Conservation (phyloP, 2,888 invertebrate species). For the Tetrapedia diversipes region DNA sequence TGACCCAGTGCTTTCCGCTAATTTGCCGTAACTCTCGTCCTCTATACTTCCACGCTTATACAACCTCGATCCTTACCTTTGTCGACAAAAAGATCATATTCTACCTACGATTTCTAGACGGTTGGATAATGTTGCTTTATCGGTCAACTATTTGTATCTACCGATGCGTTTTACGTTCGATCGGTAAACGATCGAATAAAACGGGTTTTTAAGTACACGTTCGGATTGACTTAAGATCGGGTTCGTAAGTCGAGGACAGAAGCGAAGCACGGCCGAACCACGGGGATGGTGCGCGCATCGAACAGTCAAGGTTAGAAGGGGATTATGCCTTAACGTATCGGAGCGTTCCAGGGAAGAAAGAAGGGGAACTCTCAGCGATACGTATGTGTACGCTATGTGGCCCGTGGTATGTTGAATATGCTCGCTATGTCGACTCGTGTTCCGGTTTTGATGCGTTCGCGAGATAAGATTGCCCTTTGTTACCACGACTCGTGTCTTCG, state of each 20-base stretch:
- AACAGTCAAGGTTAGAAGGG: slow-evolving; percentile 76
- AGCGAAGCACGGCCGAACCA: slow-evolving; percentile 34
- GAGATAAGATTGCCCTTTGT: slow-evolving; percentile 82
- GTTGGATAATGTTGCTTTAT: too few species aligned
- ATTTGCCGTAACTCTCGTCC: slow-evolving; percentile 71
- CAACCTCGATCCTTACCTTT: slow-evolving; percentile 40
- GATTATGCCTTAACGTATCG: slow-evolving; percentile 77
- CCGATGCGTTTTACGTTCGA: too few species aligned
- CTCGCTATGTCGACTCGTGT: slow-evolving; percentile 81
- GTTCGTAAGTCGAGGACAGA: background rate
- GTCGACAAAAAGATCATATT: too few species aligned
- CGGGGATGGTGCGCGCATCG: slow-evolving; percentile 58
- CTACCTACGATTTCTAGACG: too few species aligned
- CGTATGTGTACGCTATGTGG: slow-evolving; percentile 66
- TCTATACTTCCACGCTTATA: too few species aligned
- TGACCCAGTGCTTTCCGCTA: slow-evolving; percentile 77
- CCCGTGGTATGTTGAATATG: slow-evolving; percentile 80
- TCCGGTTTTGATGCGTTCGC: slow-evolving; percentile 82
- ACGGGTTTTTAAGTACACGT: too few species aligned
- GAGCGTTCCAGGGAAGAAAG: slow-evolving; percentile 63
- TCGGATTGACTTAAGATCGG: too few species aligned
- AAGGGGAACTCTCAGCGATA: slow-evolving; percentile 9
- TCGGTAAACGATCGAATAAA: too few species aligned
- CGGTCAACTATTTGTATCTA: too few species aligned
- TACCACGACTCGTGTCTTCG: slow-evolving; percentile 80